Evolutionary conservation across 2,113 vertebrate species (phyloP).

Genomic region (Prunella himalayana): DNA sequence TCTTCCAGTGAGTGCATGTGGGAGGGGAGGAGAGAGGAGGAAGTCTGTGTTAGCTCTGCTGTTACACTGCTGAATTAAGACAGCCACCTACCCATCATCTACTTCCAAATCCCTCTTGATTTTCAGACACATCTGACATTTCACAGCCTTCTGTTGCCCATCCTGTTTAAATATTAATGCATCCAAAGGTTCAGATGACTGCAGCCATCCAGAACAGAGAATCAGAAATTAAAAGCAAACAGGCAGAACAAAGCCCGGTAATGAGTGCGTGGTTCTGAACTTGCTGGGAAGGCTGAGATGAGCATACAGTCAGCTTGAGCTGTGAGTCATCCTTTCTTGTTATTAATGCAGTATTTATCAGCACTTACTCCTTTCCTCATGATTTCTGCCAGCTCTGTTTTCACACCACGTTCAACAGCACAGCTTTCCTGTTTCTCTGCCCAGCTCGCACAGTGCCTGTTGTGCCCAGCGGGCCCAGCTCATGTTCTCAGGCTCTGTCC

Average conservation of each 20-base stretch:
- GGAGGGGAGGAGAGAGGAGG: not conserved
- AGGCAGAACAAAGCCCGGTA: not conserved
- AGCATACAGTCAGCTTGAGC: not conserved
- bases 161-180: not conserved
- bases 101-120: not conserved
- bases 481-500: not conserved
- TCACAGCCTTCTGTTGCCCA: not conserved
- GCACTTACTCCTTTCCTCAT: not conserved
- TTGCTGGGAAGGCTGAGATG: not conserved
- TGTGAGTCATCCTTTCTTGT: not conserved
- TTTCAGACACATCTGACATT: not conserved
- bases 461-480: not conserved
- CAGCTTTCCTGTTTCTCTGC: not conserved
- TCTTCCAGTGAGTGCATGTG: not conserved
- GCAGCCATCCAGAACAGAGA: not conserved
- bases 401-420: not conserved
- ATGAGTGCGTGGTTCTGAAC: not conserved
- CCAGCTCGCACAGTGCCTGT: not conserved
- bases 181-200: slow-evolving; percentile 1
- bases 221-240: slow-evolving; percentile 12
- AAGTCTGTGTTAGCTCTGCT: not conserved
- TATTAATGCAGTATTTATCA: not conserved
- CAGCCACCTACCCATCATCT: not conserved
- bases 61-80: not conserved
- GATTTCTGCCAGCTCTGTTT: not conserved